These are phyloP conservation scores for Cylindroiulus punctatus DNA, from an alignment of 2,888 invertebrate genomes.

Conservation along the genomic window DNA sequence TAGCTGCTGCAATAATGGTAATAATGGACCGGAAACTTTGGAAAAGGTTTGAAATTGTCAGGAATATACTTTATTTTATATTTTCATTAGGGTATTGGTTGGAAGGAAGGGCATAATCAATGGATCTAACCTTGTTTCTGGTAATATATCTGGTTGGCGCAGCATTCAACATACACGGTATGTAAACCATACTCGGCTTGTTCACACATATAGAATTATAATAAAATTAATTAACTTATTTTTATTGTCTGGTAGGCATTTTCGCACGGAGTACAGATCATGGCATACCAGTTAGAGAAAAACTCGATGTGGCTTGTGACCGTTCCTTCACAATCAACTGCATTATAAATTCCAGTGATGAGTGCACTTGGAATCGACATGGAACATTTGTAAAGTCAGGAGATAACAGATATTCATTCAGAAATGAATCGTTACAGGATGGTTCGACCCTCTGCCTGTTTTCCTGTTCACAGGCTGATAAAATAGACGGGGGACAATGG, in stretches of 20 bases:
- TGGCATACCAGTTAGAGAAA: not conserved
- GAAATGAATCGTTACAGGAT: not conserved
- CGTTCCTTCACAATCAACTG: not conserved
- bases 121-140: not conserved
- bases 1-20: not conserved
- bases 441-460: not conserved
- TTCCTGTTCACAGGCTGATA: not conserved
- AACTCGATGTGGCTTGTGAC: not conserved
- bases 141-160: not conserved
- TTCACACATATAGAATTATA: no score
- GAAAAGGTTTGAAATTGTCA: no score
- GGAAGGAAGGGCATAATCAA: not conserved
- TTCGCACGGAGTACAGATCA: not conserved
- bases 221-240: no score
- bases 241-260: not conserved
- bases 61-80: not conserved
- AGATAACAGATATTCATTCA: not conserved
- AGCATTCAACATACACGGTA: not conserved
- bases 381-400: not conserved
- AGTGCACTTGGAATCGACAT: constrained; percentile 9
- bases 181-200: not conserved
- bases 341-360: not conserved
- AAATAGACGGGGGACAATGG: not conserved
- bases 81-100: not conserved
- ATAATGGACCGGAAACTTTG: not conserved